Evolutionary conservation across 2,113 vertebrate species (phyloP), one percentile per base, ranked within the genome.

Genomic region (Hemicordylus capensis): DNA sequence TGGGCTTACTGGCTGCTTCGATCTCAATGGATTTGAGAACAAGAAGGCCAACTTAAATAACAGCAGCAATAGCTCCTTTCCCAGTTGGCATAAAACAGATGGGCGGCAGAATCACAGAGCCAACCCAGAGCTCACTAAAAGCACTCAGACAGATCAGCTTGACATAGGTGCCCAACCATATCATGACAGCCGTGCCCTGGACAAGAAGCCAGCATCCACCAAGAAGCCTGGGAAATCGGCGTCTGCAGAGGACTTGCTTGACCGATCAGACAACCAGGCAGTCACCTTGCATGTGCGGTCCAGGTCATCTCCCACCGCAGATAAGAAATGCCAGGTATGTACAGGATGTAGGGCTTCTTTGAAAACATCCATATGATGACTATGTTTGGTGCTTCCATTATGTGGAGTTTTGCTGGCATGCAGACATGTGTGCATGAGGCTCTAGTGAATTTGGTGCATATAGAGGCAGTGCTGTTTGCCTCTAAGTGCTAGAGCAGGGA

Each of bases 231-330:
- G 96, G n/a, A 99, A 96, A 85, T 98, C 98, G 0, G 96, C 96
- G 39, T 99, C 98, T 0, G 97, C 97, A 0, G 98, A 98, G 88
- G 97, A 99, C 87, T 92, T 99, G 69, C 95, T 99, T 1, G 97
- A 97, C 75, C 94, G 93, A 61, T 94, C 92, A 0, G 95, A 98
- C 42, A 91, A 92, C 81, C 95, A 79, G 54, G 74, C 70, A 0
- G 86, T 92, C 64, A 91, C 97, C 1, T 95, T 97, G 67, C 98
- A 99, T 2, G 19, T 90, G 37, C 96, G 98, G 14, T 99, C 98
- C 72, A 95, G 95, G 78, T 99, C 98, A 0, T 98, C 98, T 4
- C 97, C 98, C n/a, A 95, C 91, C 0, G 92, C 89, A 0, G 97
- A 98, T 84, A 96, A 93, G 42, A 94, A 94, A 14, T 93, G 86